A percentile compares a stretch with the other conserved stretches of the same genome.
phyloP scores from a whole-genome alignment of 2,113 vertebrate species.

The Nanger granti region DNA sequence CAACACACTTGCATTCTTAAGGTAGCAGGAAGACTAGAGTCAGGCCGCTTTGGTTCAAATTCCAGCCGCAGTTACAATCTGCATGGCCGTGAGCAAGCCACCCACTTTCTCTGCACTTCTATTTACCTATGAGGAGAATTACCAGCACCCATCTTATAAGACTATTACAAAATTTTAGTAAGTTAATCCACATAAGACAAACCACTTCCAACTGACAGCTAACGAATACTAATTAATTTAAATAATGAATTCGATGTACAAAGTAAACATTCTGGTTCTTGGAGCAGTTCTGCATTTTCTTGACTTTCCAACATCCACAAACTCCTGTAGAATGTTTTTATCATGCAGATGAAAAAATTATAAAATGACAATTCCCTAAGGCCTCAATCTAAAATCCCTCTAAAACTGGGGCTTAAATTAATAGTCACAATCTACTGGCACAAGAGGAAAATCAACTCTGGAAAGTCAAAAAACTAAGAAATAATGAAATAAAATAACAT shows the following conservation, averaged over 20 bases:
- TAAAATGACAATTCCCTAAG: not conserved
- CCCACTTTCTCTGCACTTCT: not conserved
- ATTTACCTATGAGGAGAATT: slow-evolving; percentile 5
- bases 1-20: not conserved
- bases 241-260: not conserved
- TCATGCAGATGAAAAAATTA: not conserved
- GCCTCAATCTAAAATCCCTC: not conserved
- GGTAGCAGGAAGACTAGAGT: not conserved
- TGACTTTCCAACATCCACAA: not conserved
- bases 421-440: not conserved
- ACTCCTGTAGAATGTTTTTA: not conserved
- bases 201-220: not conserved
- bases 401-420: not conserved
- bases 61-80: not conserved
- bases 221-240: not conserved
- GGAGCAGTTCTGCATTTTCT: not conserved
- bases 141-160: not conserved
- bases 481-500: not conserved
- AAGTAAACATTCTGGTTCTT: not conserved
- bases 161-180: not conserved
- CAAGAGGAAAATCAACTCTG: not conserved
- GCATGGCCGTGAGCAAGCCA: not conserved
- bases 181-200: not conserved
- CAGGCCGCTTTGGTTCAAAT: not conserved
- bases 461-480: not conserved